Base-by-base conservation (phyloP, 2,888 invertebrate species). In the Morpho deidamia region DNA sequence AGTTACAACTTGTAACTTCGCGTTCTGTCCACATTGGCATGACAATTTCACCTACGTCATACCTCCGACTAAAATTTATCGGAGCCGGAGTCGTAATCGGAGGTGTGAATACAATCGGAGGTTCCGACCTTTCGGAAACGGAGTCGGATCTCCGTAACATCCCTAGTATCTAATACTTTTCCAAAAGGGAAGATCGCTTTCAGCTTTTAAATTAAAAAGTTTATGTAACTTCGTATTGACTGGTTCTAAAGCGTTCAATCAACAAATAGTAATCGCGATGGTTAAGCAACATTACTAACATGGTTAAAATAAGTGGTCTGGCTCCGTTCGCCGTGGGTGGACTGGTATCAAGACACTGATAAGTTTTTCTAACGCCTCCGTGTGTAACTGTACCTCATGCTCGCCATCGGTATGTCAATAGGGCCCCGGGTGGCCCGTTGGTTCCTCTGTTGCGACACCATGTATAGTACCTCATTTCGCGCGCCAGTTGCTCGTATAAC, bases 301-400 rank as follows among this genome's bases (percentile, higher is more conserved):
- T 68, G 71, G 69, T 61, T 65, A 51, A 54, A 60, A 58, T 57
- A 55, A 56, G 50, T 63, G 56, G 61, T 49, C 69, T 69, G 74
- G 72, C 69, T 68, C 63, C 59, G 56, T 59, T 47, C 51, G 53
- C 68, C 74, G 87, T 88, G 83, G 88, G 88, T 76, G 85, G 76
- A 87, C 88, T 70, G 74, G 86, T 83, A 74, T 57, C 72, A 61
- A 67, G 72, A 67, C 68, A 69, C 67, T 69, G 68, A 65, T 71
- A 57, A 62, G 74, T 86, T 85, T 86, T 87, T 87, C 78, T 79
- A 75, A 79, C 80, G 80, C 81, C 78, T 72, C 71, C 78, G 69
- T 71, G 59, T 60, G 66, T 83, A 83, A 83, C 84, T 83, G 86
- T 86, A 77, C 65, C 70, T 71, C 73, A 78, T 76, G 45, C 44